Conservation (phyloP, 2,797 vertebrate species). For the Chrysocyon brachyurus region DNA sequence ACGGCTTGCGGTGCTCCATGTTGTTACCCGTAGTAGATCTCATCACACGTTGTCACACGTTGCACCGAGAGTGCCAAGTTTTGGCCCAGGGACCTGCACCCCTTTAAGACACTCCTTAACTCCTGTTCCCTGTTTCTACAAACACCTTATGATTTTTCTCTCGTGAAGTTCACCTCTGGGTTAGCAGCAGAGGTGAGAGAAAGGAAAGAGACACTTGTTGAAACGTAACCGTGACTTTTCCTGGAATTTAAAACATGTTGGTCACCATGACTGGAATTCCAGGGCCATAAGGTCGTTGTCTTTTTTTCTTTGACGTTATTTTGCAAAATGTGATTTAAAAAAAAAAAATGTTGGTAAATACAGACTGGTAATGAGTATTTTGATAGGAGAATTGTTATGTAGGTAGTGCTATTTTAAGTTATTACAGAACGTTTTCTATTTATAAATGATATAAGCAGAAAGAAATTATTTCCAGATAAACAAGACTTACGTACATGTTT, state of each 20-base stretch:
- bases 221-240: conserved; percentile 83
- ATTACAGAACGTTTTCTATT: conserved; percentile 76
- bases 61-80: conserved; percentile 50
- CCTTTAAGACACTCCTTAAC: conserved; percentile 49
- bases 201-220: conserved; percentile 86
- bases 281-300: conserved; percentile 62
- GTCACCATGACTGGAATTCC: conserved; percentile 82
- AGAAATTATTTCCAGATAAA: conserved; percentile 68
- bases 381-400: conserved; percentile 60
- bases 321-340: conserved; percentile 67
- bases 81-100: not conserved
- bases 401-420: conserved; percentile 73
- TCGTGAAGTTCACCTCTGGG: conserved; percentile 63
- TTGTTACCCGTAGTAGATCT: conserved; percentile 13
- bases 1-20: not conserved
- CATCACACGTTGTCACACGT: not conserved
- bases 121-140: conserved; percentile 54
- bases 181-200: conserved; percentile 73
- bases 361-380: conserved; percentile 63
- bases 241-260: conserved; percentile 86
- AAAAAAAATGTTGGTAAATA: conserved; percentile 73
- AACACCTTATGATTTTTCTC: conserved; percentile 62
- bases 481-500: conserved; percentile 60
- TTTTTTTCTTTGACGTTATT: conserved; percentile 68
- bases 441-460: conserved; percentile 78